Evolutionary conservation across 2,888 invertebrate genomes (phyloP).

Genomic region (Drosophila testacea): DNA sequence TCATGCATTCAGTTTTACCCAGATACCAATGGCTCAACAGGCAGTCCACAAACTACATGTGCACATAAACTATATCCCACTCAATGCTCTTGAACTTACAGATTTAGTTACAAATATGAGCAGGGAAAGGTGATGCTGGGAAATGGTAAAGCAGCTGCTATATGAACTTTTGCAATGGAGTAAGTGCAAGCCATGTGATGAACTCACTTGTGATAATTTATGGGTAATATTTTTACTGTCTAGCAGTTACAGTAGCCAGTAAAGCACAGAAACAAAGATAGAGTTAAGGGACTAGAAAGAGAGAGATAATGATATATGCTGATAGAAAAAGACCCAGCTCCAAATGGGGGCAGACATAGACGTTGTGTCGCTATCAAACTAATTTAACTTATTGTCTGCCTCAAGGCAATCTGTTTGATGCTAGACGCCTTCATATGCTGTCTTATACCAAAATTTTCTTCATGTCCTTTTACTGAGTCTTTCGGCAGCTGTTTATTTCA

Average conservation of each 20-base stretch:
- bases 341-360: slow-evolving; percentile 4
- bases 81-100: slow-evolving; percentile 45
- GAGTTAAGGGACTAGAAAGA: not conserved
- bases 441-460: not conserved
- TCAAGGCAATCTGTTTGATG: slow-evolving; percentile 6
- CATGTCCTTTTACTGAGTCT: not conserved
- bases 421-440: not conserved
- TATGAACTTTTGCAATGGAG: slow-evolving; percentile 58
- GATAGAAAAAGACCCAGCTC: not conserved
- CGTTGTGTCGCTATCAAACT: slow-evolving; percentile 27
- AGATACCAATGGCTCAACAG: slow-evolving; percentile 37
- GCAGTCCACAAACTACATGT: slow-evolving; percentile 33
- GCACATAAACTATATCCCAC: slow-evolving; percentile 54
- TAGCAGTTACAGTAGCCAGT: slow-evolving; percentile 13
- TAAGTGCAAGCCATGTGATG: slow-evolving; percentile 63
- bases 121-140: not conserved
- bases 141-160: slow-evolving; percentile 29
- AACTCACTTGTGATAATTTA: slow-evolving; percentile 78
- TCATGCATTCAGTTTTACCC: slow-evolving; percentile 67
- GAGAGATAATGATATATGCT: not conserved
- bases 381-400: slow-evolving; percentile 49
- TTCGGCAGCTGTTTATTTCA: slow-evolving; percentile 29
- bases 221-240: slow-evolving; percentile 75
- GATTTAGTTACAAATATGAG: slow-evolving; percentile 68
- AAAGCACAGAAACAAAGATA: not conserved